Conservation (phyloP, 2,113 vertebrate species). For the Epinephelus fuscoguttatus region DNA sequence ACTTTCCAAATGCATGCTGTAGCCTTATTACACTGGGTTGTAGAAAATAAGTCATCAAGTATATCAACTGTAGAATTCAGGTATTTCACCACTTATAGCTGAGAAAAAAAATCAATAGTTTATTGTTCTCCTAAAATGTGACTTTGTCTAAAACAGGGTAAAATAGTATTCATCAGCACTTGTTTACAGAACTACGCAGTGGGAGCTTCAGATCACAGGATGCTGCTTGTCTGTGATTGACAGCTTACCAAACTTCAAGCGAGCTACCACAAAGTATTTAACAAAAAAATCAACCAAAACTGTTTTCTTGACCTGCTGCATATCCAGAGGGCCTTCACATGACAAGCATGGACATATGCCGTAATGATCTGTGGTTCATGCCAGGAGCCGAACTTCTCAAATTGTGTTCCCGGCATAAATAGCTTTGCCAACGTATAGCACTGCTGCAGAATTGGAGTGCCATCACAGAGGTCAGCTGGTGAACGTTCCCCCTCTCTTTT, state of each 20-base stretch:
- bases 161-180: conserved; percentile 18
- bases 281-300: not conserved
- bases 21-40: conserved; percentile 24
- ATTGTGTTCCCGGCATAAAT: conserved; percentile 43
- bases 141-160: conserved; percentile 22
- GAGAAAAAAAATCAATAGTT: conserved; percentile 20
- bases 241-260: conserved; percentile 32
- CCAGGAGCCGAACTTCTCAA: conserved; percentile 48
- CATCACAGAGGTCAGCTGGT: conserved; percentile 71
- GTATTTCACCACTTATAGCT: conserved; percentile 23
- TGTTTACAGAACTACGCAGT: not conserved
- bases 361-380: conserved; percentile 37
- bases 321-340: conserved; percentile 35
- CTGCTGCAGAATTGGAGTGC: conserved; percentile 66
- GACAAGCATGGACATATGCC: conserved; percentile 35
- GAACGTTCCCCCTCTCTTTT: conserved; percentile 28
- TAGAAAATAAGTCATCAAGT: conserved; percentile 34
- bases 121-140: conserved; percentile 14
- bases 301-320: conserved; percentile 26
- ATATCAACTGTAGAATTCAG: conserved; percentile 20
- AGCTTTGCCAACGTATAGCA: conserved; percentile 49
- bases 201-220: conserved; percentile 16
- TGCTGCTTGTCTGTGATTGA: conserved; percentile 22
- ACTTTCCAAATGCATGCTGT: conserved; percentile 31
- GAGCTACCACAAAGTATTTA: not conserved